Base-by-base conservation (phyloP, 2,888 invertebrate species). In the Drosophila prostipennis region DNA sequence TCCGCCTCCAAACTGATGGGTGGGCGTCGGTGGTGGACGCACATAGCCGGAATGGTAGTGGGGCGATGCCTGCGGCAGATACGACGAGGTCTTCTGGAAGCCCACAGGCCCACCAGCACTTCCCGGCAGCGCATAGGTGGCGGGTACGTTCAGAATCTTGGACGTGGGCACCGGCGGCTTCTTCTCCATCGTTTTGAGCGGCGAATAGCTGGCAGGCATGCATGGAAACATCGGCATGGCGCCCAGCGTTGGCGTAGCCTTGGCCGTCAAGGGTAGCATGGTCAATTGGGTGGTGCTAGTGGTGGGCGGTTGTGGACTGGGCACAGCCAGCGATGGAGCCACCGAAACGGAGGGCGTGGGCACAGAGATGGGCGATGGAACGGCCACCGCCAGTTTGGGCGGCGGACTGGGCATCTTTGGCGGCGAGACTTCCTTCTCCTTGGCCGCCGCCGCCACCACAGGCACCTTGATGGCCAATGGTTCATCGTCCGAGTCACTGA, bases 401-500 rank as follows among this genome's bases (percentile, higher is more conserved):
- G 72, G 48, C 5, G 60, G 60, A 40, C 63, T 42, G 11, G 57
- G 32, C 26, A 71, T 37, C 54, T 72, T 72, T 2, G 49, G 16
- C 1, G 34, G 45, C 23, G 40, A 48, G 8, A 49, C 16, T 6
- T 37, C 40, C 43, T 71, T 53, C 51, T 29, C 67, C 61, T 39
- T 64, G 45, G 26, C 26, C 26, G 26, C 26, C 26, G 59, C 70
- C 73, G 36, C 82, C 71, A 65, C 90, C 88, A 54, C 77, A 45
- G 52, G 93, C 26, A 94, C 90, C 81, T 94, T 93, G 59, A 92
- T 92, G 19, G 94, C 94, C 54, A 95, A 82, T 10, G 94, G 94
- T 86, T 95, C 95, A 79, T 95, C 95, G 78, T 95, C 95, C 1
- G 94, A 95, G 84, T 94, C 94, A 78, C 93, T 94, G 67, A 94